Conservation (phyloP, 2,797 vertebrate species). For the Anisognathus igniventris region DNA sequence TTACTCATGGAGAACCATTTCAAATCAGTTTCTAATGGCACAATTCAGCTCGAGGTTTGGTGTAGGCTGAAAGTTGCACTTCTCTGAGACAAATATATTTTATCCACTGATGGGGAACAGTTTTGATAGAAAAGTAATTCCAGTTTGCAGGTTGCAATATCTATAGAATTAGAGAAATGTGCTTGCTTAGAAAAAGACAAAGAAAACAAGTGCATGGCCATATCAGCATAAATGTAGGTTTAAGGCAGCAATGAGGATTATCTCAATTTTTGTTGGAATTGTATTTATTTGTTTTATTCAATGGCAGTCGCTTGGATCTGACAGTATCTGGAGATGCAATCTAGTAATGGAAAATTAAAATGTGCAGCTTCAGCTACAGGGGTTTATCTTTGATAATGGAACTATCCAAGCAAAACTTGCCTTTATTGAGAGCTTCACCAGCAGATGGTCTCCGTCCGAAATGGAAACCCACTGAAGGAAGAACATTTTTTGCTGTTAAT, state of each 20-base stretch:
- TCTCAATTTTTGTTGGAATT: neutral
- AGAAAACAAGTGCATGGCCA: neutral
- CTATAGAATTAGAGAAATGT: neutral
- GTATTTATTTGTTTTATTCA: neutral
- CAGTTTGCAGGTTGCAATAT: neutral
- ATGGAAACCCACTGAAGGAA: neutral
- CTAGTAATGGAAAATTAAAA: slow-evolving; percentile 30
- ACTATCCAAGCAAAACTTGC: neutral
- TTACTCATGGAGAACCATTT: neutral
- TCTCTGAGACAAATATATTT: neutral
- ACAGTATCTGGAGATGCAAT: neutral
- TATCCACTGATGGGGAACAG: neutral
- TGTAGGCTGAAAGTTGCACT: neutral
- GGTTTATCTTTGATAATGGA: neutral
- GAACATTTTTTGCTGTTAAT: neutral
- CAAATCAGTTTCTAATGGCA: neutral
- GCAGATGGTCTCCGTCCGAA: neutral
- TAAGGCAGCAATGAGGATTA: neutral
- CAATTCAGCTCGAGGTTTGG: neutral
- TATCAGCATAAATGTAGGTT: neutral
- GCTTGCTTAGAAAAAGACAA: neutral
- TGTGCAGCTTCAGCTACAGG: neutral
- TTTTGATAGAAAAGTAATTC: slow-evolving; percentile 9
- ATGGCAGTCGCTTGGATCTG: neutral
- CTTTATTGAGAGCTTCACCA: neutral